Evolutionary conservation across 1,140 invertebrate species (phyloP), one percentile per base, ranked within the genome.

Genomic region (Nomia melanderi): DNA sequence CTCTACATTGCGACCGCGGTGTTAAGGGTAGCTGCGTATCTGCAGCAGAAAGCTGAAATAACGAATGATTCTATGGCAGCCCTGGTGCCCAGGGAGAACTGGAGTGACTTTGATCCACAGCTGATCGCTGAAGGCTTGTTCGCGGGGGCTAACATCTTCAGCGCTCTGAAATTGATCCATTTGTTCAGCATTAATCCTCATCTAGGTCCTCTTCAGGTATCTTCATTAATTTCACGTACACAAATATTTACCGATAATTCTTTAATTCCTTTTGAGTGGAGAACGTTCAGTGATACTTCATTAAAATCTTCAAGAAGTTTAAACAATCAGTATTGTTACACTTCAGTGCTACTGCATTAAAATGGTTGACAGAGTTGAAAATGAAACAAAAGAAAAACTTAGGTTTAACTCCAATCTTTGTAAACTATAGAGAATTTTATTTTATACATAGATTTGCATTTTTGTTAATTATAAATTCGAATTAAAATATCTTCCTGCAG

Each of bases 31-130:
- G 95, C 96, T 4, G 97, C 97, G 1, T 97, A 96, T 84, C 89
- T 96, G 59, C 95, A 96, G 81, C 96, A 97, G 90, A 90, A 86
- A 3, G 87, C 93, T 1, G 95, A 97, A 88, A 96, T 97, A 59
- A 71, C 89, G 1, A 80, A 86, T 1, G 94, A 97, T 86, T 93
- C 95, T 0, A 88, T 92, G 3, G 96, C 94, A 20, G 96, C 95
- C 1, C 96, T 94, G 78, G 94, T 96, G 50, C 95, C 96, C 0
- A 93, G 97, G 53, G 96, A 98, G 86, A 91, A 96, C 44, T 99
- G 98, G 98, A 93, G 98, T 87, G 96, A 96, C 17, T 99, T 97
- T 90, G 98, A 99, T 92, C 97, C 97, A 0, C 98, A 98, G 88
- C 93, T 99, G 0, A 97, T 99, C 53, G 96, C 97, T 6, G 98